phyloP scores from a whole-genome alignment of 2,888 invertebrate genomes.

The Coelopa pilipes region DNA sequence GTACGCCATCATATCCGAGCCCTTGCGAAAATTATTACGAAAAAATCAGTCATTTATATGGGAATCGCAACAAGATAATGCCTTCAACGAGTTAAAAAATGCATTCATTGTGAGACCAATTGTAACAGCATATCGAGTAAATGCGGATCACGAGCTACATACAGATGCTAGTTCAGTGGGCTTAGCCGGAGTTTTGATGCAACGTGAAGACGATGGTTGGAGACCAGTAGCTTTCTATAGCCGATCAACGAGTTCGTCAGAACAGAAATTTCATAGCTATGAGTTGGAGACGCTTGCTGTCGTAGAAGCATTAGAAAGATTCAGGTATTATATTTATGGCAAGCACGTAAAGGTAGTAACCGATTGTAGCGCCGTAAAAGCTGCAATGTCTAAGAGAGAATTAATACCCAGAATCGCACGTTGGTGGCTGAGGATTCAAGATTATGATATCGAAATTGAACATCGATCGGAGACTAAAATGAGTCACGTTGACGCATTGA shows the following conservation, averaged over 20 bases:
- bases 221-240: constrained; percentile 25
- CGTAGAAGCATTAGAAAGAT: constrained; percentile 40
- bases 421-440: constrained; percentile 29
- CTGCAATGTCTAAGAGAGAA: constrained; percentile 22
- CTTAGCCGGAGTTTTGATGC: constrained; percentile 26
- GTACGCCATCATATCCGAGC: not conserved
- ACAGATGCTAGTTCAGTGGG: constrained; percentile 29
- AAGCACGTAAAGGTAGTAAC: constrained; percentile 35
- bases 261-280: constrained; percentile 33
- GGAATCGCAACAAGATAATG: constrained; percentile 30
- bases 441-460: constrained; percentile 14
- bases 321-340: constrained; percentile 44
- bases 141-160: constrained; percentile 35
- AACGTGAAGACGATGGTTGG: not conserved
- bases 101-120: constrained; percentile 27
- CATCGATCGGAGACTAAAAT: not conserved
- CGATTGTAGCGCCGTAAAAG: constrained; percentile 38
- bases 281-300: constrained; percentile 43
- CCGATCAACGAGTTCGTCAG: constrained; percentile 25
- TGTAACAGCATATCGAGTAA: constrained; percentile 33
- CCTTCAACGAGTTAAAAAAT: constrained; percentile 31
- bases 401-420: constrained; percentile 40
- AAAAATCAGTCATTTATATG: constrained; percentile 21
- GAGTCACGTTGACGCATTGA: not conserved
- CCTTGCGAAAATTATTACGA: constrained; percentile 17